Base-by-base conservation (phyloP, 1,140 invertebrate species). In the silkworm (Bombyx mori) region DNA sequence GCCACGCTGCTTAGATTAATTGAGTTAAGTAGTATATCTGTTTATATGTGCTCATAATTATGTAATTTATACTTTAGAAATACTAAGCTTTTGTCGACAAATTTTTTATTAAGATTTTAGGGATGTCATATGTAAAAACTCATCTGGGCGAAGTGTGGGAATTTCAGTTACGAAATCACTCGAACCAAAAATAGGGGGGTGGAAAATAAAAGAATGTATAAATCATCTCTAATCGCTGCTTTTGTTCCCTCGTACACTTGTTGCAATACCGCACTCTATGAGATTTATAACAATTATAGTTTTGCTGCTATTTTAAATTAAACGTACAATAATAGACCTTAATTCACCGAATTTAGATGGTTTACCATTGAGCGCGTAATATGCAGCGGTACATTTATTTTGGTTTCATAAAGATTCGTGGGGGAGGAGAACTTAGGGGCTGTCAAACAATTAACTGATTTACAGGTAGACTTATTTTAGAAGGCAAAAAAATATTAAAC, bases 121-220 rank as follows among this genome's bases (percentile, higher is more conserved):
- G 12, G 12, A 18, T 18, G 12, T 18, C 12, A 18, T 18, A 18
- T 35, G 26, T 35, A 35, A 35, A 35, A 35, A 5, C 26, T 35
- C 26, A 0, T 1, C 26, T 35, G 26, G 1, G 26, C 2, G 26
- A 59, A 74, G 71, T 82, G 79, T 86, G 82, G 79, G 82, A 86
- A 86, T 78, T 82, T 86, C 77, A 73, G 80, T 86, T 86, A 77
- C 68, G 64, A 69, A 68, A 77, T 80, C 72, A 69, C 62, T 67
- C 58, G 58, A 66, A 73, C 12, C 65, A 63, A 61, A 68, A 71
- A 62, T 68, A 57, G 2, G 80, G 67, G 79, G 79, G 79, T 82
- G 79, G 70, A 82, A 80, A 79, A 82, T 82, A 82, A 85, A 77
- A 61, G 73, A 69, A 71, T 76, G 68, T 73, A 85, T 83, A 85